Evolutionary conservation across 2,797 vertebrate species (phyloP).

Genomic region (Pogoniulus pusillus): DNA sequence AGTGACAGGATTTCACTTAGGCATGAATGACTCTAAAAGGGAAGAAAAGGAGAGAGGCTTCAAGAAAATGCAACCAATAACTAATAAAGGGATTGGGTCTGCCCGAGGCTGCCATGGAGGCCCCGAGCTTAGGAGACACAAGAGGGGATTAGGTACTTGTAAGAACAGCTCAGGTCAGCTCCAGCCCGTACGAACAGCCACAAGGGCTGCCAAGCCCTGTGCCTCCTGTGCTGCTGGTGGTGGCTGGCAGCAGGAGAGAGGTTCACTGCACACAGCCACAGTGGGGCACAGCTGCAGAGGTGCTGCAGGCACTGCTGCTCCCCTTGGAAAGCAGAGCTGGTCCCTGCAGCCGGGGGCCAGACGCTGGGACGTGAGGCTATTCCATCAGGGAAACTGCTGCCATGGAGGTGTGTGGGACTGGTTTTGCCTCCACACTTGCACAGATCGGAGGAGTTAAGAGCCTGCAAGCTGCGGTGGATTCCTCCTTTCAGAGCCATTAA

Average conservation of each 20-base stretch:
- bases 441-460: neutral
- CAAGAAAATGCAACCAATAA: slow-evolving; percentile 33
- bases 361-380: neutral
- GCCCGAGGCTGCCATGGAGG: slow-evolving; percentile 6
- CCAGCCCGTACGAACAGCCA: neutral
- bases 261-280: neutral
- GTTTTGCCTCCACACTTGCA: neutral
- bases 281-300: neutral
- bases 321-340: neutral
- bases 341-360: neutral
- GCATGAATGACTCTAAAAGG: neutral
- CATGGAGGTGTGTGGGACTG: neutral
- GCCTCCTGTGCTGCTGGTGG: neutral
- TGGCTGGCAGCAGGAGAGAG: neutral
- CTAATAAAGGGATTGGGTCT: slow-evolving; percentile 20
- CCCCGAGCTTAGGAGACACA: slow-evolving; percentile 8
- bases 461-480: neutral
- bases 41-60: neutral
- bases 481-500: neutral
- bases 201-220: neutral
- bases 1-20: neutral
- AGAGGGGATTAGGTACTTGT: slow-evolving; percentile 48
- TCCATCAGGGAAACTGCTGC: neutral
- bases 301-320: slow-evolving; percentile 4
- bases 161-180: slow-evolving; percentile 34